These are phyloP conservation scores for Cichladusa arquata DNA, from an alignment of 2,113 vertebrate genomes.

Conservation along the genomic window DNA sequence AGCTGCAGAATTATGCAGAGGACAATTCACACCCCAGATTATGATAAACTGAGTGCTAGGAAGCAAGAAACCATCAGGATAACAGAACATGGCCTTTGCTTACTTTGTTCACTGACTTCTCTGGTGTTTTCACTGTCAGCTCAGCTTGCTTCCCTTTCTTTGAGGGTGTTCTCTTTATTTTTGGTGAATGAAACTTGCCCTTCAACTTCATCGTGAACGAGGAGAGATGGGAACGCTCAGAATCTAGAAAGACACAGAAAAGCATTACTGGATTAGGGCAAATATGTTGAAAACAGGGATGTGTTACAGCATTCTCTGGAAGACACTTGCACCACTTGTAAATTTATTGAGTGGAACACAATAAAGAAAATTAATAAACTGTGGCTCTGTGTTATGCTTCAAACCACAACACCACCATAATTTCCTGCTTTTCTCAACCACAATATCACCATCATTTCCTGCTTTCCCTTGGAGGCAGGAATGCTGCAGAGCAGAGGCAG, in stretches of 20 bases:
- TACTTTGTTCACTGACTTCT: conserved; percentile 94
- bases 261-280: not conserved
- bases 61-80: not conserved
- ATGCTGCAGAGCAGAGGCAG: not conserved
- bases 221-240: conserved; percentile 94
- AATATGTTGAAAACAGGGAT: not conserved
- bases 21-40: not conserved
- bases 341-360: not conserved
- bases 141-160: conserved; percentile 94
- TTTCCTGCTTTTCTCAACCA: not conserved
- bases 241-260: conserved; percentile 79
- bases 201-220: conserved; percentile 98
- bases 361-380: not conserved
- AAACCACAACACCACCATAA: not conserved
- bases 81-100: conserved; percentile 2
- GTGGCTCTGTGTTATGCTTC: not conserved
- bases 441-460: not conserved
- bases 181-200: conserved; percentile 98
- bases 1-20: not conserved
- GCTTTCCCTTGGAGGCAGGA: not conserved
- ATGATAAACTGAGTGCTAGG: not conserved
- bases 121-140: conserved; percentile 82
- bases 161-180: conserved; percentile 95
- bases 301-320: not conserved
- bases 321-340: not conserved